Percentiles rank a stretch among this genome's conserved stretches.
Evolutionary conservation across 2,113 vertebrate genomes (phyloP).

Genomic region (Sinocyclocheilus anshuiensis): DNA sequence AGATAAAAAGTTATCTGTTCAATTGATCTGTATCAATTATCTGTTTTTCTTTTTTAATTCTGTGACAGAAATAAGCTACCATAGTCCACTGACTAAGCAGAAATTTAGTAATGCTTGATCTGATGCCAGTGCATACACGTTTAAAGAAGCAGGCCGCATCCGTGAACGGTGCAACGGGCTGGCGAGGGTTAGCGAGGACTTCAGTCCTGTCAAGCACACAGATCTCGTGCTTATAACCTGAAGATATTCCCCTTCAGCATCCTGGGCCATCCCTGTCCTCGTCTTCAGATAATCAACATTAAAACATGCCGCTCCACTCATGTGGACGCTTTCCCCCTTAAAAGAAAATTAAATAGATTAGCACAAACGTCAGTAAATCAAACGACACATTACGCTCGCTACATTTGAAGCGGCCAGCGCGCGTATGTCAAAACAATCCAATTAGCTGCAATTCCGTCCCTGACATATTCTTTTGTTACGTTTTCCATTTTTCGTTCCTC

Average conservation of each 20-base stretch:
- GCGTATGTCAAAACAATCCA: slow-evolving; percentile 61
- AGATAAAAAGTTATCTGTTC: no score
- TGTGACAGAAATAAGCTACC: no score
- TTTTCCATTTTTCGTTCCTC: slow-evolving; percentile 29
- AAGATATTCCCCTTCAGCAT: slow-evolving; percentile 28
- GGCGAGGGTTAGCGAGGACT: not conserved
- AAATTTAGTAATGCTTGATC: slow-evolving; percentile 36
- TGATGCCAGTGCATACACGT: slow-evolving; percentile 23
- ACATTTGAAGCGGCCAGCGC: slow-evolving; percentile 66
- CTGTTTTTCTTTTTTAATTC: no score
- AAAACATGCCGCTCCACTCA: slow-evolving; percentile 66
- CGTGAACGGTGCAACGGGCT: not conserved
- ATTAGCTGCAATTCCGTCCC: slow-evolving; percentile 59
- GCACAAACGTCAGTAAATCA: slow-evolving; percentile 74
- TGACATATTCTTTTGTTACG: slow-evolving; percentile 53
- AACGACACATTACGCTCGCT: slow-evolving; percentile 64
- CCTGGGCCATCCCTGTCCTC: slow-evolving; percentile 56
- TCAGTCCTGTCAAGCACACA: slow-evolving; percentile 32
- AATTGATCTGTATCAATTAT: no score
- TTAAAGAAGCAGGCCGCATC: slow-evolving; percentile 14
- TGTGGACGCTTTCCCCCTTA: slow-evolving; percentile 71
- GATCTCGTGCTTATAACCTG: slow-evolving; percentile 46
- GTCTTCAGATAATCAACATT: slow-evolving; percentile 73
- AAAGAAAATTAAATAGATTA: slow-evolving; percentile 80
- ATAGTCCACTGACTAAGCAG: not conserved